A percentile compares a stretch with the other conserved stretches of the same genome.
Conservation (phyloP, 2,888 invertebrate species). For the Vannuccia rotundouncinata region DNA sequence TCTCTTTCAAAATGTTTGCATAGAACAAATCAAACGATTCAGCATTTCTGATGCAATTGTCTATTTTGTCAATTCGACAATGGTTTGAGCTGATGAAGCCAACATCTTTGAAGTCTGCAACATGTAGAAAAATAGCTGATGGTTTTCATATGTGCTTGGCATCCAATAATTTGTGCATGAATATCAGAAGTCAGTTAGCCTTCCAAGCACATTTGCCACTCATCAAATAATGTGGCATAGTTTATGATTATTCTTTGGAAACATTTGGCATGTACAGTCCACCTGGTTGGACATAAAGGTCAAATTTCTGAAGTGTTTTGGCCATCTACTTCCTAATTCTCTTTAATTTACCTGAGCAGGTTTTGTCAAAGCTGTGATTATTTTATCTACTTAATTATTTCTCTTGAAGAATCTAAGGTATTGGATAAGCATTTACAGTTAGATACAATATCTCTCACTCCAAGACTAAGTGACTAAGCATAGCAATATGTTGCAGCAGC, state of each 20-base stretch:
- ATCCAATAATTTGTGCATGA: slow-evolving; percentile 20
- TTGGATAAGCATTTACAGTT: slow-evolving; percentile 28
- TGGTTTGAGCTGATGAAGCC: slow-evolving; percentile 22
- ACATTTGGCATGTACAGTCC: slow-evolving; percentile 26
- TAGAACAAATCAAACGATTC: slow-evolving; percentile 24
- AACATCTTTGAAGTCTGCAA: slow-evolving; percentile 6
- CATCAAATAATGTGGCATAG: slow-evolving; percentile 25
- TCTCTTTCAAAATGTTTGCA: slow-evolving; percentile 23
- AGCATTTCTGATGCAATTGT: slow-evolving; percentile 16
- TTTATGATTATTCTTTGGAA: slow-evolving; percentile 9
- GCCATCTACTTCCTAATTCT: slow-evolving; percentile 16
- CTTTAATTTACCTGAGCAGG: slow-evolving; percentile 12
- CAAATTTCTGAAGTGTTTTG: slow-evolving; percentile 1
- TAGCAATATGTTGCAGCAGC: slow-evolving; percentile 28
- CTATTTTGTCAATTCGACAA: slow-evolving; percentile 21
- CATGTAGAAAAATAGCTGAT: slow-evolving; percentile 9
- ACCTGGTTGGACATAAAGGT: slow-evolving; percentile 30
- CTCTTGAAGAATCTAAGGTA: slow-evolving; percentile 28
- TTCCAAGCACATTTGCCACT: slow-evolving; percentile 24
- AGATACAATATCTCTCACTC: slow-evolving; percentile 29
- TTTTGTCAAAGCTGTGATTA: slow-evolving; percentile 21
- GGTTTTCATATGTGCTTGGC: slow-evolving; percentile 27
- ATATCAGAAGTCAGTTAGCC: slow-evolving; percentile 17
- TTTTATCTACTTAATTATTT: slow-evolving; percentile 22
- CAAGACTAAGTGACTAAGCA: slow-evolving; percentile 27